These are phyloP conservation scores for Xestia sexstrigata DNA, from an alignment of 2,888 invertebrate genomes.

Conservation along the genomic window DNA sequence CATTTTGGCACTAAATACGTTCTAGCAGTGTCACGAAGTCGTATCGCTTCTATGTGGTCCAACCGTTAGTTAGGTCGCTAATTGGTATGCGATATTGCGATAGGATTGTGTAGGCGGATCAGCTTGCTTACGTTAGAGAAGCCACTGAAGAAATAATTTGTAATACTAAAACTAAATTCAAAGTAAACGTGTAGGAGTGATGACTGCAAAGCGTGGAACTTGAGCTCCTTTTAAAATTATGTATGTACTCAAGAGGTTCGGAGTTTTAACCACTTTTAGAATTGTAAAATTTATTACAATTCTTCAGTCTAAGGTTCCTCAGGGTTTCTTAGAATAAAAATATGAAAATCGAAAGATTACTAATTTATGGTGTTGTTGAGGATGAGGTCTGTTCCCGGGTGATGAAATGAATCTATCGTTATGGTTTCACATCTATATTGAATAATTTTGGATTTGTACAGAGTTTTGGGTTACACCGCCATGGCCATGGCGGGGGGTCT, in stretches of 20 bases:
- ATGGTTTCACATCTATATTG: too few relatives aligned
- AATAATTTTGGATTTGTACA: too few relatives aligned
- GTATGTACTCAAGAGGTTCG: background rate
- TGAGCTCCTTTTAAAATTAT: background rate
- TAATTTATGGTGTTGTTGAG: too few relatives aligned
- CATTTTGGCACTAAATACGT: background rate
- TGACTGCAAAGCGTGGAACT: background rate
- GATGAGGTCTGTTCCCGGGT: too few relatives aligned
- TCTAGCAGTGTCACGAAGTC: background rate
- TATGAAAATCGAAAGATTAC: background rate
- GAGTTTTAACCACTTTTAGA: background rate
- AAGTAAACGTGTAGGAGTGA: background rate
- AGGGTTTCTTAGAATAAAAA: background rate
- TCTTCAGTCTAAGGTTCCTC: background rate
- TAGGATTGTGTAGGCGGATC: slow-evolving; percentile 23
- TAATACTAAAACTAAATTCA: background rate
- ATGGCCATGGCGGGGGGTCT: too few relatives aligned
- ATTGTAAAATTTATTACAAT: background rate
- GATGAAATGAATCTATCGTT: too few relatives aligned
- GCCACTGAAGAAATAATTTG: slow-evolving; percentile 16
- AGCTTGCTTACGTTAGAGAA: slow-evolving; percentile 18
- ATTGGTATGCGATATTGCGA: slow-evolving; percentile 33
- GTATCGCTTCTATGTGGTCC: background rate
- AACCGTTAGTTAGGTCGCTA: slow-evolving; percentile 13
- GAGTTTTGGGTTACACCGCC: too few relatives aligned